phyloP scores from a whole-genome alignment of 2,888 invertebrate genomes.

The Nymphalis polychloros region DNA sequence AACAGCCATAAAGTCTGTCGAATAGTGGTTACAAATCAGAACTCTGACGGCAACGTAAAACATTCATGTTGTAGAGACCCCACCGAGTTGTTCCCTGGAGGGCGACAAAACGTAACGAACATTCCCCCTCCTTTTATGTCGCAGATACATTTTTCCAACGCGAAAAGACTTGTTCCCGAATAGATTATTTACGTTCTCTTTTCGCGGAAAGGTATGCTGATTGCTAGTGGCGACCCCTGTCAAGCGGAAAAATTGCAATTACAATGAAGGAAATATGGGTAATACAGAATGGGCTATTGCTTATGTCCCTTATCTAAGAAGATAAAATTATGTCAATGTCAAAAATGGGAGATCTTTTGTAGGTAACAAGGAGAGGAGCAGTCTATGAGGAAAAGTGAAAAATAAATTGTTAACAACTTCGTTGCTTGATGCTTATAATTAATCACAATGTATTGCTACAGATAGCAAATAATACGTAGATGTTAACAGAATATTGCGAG shows the following conservation, averaged over 20 bases:
- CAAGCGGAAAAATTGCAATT: slow-evolving; percentile 46
- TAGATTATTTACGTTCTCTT: slow-evolving; percentile 74
- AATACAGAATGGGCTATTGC: slow-evolving; percentile 26
- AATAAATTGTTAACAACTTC: slow-evolving; percentile 13
- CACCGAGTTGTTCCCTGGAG: slow-evolving; percentile 66
- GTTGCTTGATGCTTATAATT: slow-evolving; percentile 8
- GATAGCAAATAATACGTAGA: neutral
- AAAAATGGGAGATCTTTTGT: slow-evolving; percentile 25
- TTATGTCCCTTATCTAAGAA: slow-evolving; percentile 27
- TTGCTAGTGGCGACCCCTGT: slow-evolving; percentile 55
- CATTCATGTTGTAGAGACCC: slow-evolving; percentile 66
- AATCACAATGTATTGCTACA: slow-evolving; percentile 8
- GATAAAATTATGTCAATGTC: slow-evolving; percentile 35
- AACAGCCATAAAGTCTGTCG: slow-evolving; percentile 58
- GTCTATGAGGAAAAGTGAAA: slow-evolving; percentile 18
- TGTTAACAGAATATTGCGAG: too few species aligned
- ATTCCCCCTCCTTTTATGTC: slow-evolving; percentile 71
- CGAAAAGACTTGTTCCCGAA: slow-evolving; percentile 62
- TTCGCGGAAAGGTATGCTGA: slow-evolving; percentile 58
- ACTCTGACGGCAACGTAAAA: slow-evolving; percentile 73
- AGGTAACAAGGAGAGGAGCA: neutral
- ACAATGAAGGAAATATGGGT: slow-evolving; percentile 37
- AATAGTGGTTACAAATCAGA: slow-evolving; percentile 75
- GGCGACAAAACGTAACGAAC: slow-evolving; percentile 80
- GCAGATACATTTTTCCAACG: slow-evolving; percentile 73